Percentiles rank a stretch among this genome's conserved stretches.
Evolutionary conservation across 2,888 invertebrate species (phyloP).

Genomic region (Melinopterus prodromus): DNA sequence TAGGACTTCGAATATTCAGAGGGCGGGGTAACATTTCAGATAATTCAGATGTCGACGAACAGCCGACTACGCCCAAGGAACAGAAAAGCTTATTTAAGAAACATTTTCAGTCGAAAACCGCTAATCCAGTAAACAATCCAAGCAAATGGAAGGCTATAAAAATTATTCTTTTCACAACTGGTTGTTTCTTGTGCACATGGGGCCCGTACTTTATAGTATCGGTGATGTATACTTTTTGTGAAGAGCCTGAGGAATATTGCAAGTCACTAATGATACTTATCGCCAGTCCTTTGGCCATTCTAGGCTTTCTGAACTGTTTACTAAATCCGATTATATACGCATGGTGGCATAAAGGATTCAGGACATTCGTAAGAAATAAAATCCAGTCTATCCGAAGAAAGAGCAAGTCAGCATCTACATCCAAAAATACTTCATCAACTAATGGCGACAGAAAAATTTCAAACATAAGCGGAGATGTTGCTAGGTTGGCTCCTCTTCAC

Average conservation of each 20-base stretch:
- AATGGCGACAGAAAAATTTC: slow-evolving; percentile 22
- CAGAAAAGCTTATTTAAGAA: slow-evolving; percentile 44
- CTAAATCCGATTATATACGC: slow-evolving; percentile 74
- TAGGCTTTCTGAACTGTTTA: slow-evolving; percentile 69
- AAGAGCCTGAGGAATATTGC: slow-evolving; percentile 61
- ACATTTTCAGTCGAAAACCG: slow-evolving; percentile 44
- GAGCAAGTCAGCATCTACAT: slow-evolving; percentile 32
- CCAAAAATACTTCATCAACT: slow-evolving; percentile 29
- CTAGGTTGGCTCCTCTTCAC: slow-evolving; percentile 14
- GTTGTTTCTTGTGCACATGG: slow-evolving; percentile 70
- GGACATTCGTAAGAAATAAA: slow-evolving; percentile 61
- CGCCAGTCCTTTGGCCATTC: slow-evolving; percentile 67
- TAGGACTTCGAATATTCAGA: slow-evolving; percentile 48
- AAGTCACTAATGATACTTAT: slow-evolving; percentile 62
- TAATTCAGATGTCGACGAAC: slow-evolving; percentile 50
- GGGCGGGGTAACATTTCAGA: slow-evolving; percentile 40
- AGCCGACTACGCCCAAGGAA: slow-evolving; percentile 45
- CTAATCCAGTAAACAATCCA: slow-evolving; percentile 48
- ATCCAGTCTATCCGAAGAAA: slow-evolving; percentile 46
- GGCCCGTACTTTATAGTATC: slow-evolving; percentile 69
- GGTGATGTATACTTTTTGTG: slow-evolving; percentile 65
- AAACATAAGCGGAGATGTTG: slow-evolving; percentile 17
- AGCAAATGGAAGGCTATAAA: slow-evolving; percentile 70
- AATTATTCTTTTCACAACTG: slow-evolving; percentile 69
- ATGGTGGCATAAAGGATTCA: slow-evolving; percentile 76